phyloP scores from a whole-genome alignment of 2,888 invertebrate species.

The Pantelozetes paolii region DNA sequence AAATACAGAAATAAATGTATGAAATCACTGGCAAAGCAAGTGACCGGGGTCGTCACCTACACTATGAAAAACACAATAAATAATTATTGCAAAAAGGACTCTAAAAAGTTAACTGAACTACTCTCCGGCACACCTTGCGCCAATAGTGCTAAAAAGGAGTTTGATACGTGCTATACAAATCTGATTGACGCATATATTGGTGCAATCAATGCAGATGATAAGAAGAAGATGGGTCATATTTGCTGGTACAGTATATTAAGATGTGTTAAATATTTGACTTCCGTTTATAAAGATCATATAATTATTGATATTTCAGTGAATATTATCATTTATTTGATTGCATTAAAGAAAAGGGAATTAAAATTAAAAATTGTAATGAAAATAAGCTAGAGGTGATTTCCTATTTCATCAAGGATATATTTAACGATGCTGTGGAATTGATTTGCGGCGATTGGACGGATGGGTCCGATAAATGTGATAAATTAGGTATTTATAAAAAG shows the following conservation, averaged over 20 bases:
- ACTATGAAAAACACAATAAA: background rate
- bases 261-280: background rate
- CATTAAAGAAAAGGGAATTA: background rate
- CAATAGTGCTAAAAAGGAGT: background rate
- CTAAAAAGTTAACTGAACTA: background rate
- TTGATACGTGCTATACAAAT: background rate
- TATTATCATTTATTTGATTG: background rate
- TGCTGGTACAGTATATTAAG: background rate
- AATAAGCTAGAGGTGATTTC: background rate
- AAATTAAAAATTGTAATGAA: background rate
- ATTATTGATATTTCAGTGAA: background rate
- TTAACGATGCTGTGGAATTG: background rate
- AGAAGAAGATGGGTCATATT: background rate
- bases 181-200: background rate
- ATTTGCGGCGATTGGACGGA: slow-evolving; percentile 1
- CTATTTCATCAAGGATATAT: background rate
- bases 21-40: background rate
- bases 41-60: background rate
- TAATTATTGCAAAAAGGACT: background rate
- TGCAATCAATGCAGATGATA: background rate
- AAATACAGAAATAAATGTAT: background rate
- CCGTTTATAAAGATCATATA: background rate
- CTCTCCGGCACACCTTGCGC: background rate
- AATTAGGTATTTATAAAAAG: background rate
- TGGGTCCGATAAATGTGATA: slow-evolving; percentile 9